Conservation (phyloP, 2,797 vertebrate genomes). For the Eutrigla gurnardus region DNA sequence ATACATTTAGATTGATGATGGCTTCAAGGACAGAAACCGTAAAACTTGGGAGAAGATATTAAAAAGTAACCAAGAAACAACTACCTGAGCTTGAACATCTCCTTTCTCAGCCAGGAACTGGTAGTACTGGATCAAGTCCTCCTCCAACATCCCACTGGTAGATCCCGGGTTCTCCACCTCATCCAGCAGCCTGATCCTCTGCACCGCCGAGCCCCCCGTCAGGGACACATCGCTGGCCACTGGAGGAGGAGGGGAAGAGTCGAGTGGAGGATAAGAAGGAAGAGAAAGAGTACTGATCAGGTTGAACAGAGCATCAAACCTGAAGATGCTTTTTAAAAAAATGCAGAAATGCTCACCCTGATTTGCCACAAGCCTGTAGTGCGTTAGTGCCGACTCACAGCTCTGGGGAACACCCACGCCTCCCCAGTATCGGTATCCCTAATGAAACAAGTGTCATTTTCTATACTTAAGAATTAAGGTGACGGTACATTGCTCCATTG, state of each 20-base stretch:
- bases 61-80: neutral
- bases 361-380: constrained; percentile 96
- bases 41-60: neutral
- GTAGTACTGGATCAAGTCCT: constrained; percentile 99
- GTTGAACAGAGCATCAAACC: neutral
- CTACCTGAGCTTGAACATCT: constrained; percentile 96
- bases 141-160: constrained; percentile 96
- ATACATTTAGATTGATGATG: neutral
- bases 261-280: neutral
- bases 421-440: constrained; percentile 99
- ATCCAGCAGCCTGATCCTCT: constrained; percentile 94
- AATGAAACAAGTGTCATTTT: constrained; percentile 2
- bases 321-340: neutral
- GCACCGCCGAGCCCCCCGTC: constrained; percentile 95
- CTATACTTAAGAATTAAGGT: neutral
- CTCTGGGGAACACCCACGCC: constrained; percentile 97
- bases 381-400: constrained; percentile 97
- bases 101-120: constrained; percentile 98
- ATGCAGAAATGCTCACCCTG: constrained; percentile 84
- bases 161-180: constrained; percentile 97
- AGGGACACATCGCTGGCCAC: constrained; percentile 95
- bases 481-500: neutral
- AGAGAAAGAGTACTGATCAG: neutral
- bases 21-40: neutral
- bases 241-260: constrained; percentile 1